Evolutionary conservation across 2,113 vertebrate species (phyloP), one percentile per base, ranked within the genome.

Genomic region (Sinocyclocheilus maitianheensis): DNA sequence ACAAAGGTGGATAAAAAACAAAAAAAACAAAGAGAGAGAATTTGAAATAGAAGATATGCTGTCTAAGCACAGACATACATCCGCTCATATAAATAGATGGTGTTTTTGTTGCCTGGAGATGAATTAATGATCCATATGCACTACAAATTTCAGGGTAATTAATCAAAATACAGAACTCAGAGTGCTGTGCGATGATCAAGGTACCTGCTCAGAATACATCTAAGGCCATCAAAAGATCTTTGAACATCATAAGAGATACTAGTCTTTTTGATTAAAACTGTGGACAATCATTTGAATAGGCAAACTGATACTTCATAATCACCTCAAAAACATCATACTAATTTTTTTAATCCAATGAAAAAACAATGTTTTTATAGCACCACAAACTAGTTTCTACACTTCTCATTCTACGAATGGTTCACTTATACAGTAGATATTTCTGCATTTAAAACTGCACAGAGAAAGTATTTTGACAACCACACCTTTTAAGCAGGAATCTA

Each of bases 171-270:
- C 62, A 43, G 24, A 30, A 67, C 63, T 62, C 58, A 75, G 55
- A 84, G 43, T 48, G 20, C 30, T 1, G 5, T 37, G 79, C 46
- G 26, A 60, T 55, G 71, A 83, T 85, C 83, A 89, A 82, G 83
- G 78, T 46, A 74, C 60, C 75, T 60, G 40, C 82, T 74, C 16
- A 18, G 65, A 24, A 78, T 67, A 78, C 20, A 69, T 72, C 40
- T 62, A 43, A 71, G 20, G 43, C 34, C 43, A 87, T 85, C 85
- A 89, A 89, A 85, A 85, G 71, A 83, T 78, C 83, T 89, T 85
- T 87, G 78, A 89, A 83, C 85, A 82, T 89, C 88, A 87, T 74
- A 87, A 9, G 74, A 53, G 81, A 81, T 14, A 22, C 37, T 62
- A 24, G 37, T 40, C 69, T 37, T 83, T 53, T 84, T 84, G 34